Evolutionary conservation across 2,797 vertebrate species (phyloP).

Genomic region (Triplophysa bombifrons): DNA sequence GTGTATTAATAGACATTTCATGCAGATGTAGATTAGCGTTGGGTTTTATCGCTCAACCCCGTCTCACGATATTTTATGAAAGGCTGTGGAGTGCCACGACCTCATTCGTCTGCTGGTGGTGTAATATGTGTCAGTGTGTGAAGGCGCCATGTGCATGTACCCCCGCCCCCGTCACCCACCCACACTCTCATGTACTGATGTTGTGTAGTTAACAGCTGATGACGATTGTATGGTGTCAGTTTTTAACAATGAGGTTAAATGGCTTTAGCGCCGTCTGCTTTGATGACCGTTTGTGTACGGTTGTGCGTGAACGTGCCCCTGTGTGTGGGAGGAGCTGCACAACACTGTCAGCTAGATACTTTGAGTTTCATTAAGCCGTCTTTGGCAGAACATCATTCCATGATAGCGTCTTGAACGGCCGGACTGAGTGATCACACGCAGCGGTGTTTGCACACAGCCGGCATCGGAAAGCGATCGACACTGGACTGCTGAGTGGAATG

Average conservation of each 20-base stretch:
- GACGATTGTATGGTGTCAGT: not conserved
- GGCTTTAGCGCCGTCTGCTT: not conserved
- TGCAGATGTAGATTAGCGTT: not conserved
- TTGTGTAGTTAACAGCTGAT: not conserved
- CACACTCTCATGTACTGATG: constrained; percentile 38
- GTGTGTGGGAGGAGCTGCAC: constrained; percentile 26
- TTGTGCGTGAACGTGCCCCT: constrained; percentile 8
- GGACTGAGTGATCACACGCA: constrained; percentile 15
- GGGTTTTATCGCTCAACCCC: not conserved
- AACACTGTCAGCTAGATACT: constrained; percentile 1
- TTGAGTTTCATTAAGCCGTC: constrained; percentile 2
- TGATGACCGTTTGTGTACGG: not conserved
- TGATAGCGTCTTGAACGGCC: constrained; percentile 6
- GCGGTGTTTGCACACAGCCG: constrained; percentile 59
- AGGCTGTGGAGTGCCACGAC: constrained; percentile 24
- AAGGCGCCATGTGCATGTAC: constrained; percentile 68
- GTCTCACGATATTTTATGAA: not conserved
- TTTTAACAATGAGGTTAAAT: not conserved
- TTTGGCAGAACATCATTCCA: constrained; percentile 3
- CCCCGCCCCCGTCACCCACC: constrained; percentile 65
- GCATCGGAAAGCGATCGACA: constrained; percentile 52
- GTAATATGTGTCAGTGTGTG: constrained; percentile 73
- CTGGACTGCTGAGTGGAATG: constrained; percentile 45
- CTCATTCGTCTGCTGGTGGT: constrained; percentile 51
- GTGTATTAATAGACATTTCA: constrained; percentile 13